Conservation (phyloP, 2,888 invertebrate species). For the Myathropa florea region DNA sequence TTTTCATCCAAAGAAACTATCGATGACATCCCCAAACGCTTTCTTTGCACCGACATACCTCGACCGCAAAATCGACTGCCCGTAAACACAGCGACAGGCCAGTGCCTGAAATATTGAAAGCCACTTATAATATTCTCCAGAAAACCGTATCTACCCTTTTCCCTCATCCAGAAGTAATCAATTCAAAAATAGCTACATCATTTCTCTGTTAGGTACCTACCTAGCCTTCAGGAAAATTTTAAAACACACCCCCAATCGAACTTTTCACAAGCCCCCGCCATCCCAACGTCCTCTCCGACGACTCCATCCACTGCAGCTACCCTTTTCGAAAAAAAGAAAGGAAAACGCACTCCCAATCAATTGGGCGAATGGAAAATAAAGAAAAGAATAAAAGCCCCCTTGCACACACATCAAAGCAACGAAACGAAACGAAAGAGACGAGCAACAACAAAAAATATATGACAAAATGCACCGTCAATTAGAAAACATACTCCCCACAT, state of each 20-base stretch:
- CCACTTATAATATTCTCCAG: slow-evolving; percentile 7
- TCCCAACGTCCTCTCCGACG: background rate
- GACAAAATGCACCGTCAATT: slow-evolving; percentile 66
- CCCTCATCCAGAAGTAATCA: background rate
- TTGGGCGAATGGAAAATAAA: slow-evolving; percentile 64
- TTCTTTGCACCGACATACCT: background rate
- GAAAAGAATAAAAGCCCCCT: slow-evolving; percentile 3
- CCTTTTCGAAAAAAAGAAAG: slow-evolving; percentile 1
- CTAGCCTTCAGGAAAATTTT: slow-evolving; percentile 11
- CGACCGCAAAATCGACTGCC: background rate
- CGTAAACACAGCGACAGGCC: background rate
- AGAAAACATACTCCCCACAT: slow-evolving; percentile 54
- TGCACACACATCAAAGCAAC: slow-evolving; percentile 22
- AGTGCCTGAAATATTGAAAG: slow-evolving; percentile 9
- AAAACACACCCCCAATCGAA: slow-evolving; percentile 70
- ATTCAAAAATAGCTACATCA: background rate
- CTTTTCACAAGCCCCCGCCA: slow-evolving; percentile 18
- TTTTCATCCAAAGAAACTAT: background rate
- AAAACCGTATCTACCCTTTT: background rate
- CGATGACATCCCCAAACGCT: background rate
- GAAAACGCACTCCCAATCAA: slow-evolving; percentile 67
- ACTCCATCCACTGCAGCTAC: background rate
- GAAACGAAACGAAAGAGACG: background rate
- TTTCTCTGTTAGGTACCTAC: background rate
- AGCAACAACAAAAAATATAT: slow-evolving; percentile 42